Conservation (phyloP, 2,888 invertebrate genomes). For the Spodoptera picta region DNA sequence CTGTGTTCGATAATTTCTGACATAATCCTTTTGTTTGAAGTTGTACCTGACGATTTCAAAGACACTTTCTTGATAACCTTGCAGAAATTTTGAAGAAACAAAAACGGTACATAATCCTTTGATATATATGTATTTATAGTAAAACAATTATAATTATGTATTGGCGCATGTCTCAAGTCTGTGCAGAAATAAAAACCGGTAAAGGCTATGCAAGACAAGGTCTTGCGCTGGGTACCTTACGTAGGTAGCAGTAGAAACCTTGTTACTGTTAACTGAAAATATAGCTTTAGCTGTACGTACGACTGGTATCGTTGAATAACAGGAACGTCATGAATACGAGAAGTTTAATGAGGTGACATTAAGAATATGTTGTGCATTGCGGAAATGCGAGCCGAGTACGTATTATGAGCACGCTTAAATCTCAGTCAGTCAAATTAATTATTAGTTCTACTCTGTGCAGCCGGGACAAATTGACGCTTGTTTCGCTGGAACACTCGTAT, state of each 20-base stretch:
- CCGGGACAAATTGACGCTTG: constrained; percentile 55
- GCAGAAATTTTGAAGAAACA: neutral
- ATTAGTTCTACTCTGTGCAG: constrained; percentile 55
- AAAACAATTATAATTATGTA: too few species aligned
- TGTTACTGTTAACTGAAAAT: neutral
- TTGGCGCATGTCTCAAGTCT: too few species aligned
- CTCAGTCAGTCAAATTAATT: constrained; percentile 57
- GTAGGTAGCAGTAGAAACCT: neutral
- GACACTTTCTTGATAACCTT: neutral
- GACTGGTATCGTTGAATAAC: constrained; percentile 22
- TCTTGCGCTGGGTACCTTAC: neutral
- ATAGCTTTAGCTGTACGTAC: constrained; percentile 6
- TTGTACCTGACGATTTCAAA: constrained; percentile 21
- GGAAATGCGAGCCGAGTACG: constrained; percentile 47
- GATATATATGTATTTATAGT: too few species aligned
- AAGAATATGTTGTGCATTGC: constrained; percentile 53
- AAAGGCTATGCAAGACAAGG: too few species aligned
- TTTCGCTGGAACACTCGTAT: constrained; percentile 49
- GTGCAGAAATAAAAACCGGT: too few species aligned
- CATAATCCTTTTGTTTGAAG: constrained; percentile 28
- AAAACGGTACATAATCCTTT: neutral
- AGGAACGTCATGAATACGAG: constrained; percentile 33
- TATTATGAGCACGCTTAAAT: constrained; percentile 54
- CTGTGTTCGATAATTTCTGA: constrained; percentile 26
- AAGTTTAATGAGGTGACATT: constrained; percentile 43